Conservation (phyloP, 2,888 invertebrate genomes). For the Drosophila lutescens region DNA sequence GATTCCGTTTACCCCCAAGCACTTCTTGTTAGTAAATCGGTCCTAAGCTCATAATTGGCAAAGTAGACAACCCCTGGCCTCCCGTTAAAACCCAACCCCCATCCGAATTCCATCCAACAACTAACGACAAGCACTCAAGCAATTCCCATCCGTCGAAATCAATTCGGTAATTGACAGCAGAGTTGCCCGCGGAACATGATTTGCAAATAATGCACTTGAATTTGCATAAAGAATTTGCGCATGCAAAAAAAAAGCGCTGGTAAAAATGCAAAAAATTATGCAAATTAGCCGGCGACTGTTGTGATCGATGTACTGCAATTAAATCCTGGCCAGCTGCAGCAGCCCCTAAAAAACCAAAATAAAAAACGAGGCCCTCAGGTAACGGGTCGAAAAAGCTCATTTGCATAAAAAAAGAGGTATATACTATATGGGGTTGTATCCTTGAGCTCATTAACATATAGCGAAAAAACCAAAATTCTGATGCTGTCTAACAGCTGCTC, state of each 20-base stretch:
- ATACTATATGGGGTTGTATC: slow-evolving; percentile 46
- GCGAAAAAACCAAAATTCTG: slow-evolving; percentile 52
- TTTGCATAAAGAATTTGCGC: slow-evolving; percentile 72
- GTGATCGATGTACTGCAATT: slow-evolving; percentile 57
- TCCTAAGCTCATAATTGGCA: slow-evolving; percentile 66
- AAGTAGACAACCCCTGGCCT: slow-evolving; percentile 13
- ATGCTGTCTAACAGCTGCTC: slow-evolving; percentile 59
- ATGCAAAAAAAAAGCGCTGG: slow-evolving; percentile 27
- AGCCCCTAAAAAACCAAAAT: slow-evolving; percentile 22
- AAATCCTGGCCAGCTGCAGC: slow-evolving; percentile 66
- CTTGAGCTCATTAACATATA: slow-evolving; percentile 79
- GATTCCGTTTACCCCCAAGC: neutral
- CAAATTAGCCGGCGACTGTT: slow-evolving; percentile 57
- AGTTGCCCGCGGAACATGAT: slow-evolving; percentile 79
- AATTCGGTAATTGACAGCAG: slow-evolving; percentile 75
- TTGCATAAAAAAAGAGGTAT: slow-evolving; percentile 69
- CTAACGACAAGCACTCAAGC: slow-evolving; percentile 54
- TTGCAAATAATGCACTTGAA: slow-evolving; percentile 83
- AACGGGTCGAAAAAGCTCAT: slow-evolving; percentile 64
- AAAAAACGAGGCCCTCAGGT: slow-evolving; percentile 59
- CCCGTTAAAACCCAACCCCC: slow-evolving; percentile 1
- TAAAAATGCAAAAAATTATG: slow-evolving; percentile 61
- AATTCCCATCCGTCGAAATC: slow-evolving; percentile 49
- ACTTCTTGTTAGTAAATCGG: slow-evolving; percentile 44
- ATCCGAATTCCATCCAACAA: slow-evolving; percentile 6